Evolutionary conservation across 2,888 invertebrate genomes (phyloP), one percentile per base, ranked within the genome.

Genomic region (Napeogenes inachia): DNA sequence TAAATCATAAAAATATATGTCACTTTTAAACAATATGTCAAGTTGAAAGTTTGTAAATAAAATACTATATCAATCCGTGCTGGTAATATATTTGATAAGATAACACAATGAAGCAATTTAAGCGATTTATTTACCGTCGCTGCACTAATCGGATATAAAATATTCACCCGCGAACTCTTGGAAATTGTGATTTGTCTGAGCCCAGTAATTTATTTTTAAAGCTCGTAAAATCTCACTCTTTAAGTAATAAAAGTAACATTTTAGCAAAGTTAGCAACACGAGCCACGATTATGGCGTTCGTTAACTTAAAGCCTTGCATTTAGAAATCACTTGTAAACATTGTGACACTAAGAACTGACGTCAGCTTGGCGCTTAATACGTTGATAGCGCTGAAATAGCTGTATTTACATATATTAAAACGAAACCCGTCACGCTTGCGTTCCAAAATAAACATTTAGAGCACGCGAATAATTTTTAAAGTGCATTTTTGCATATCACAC

Each of bases 161-260:
- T 83, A 83, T 86, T 83, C 86, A 84, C 81, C 81, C 77, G 75
- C 79, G 75, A 78, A 76, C 73, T 79, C 77, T 82, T 76, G 74
- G 75, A 78, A 81, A 78, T 78, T 80, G 77, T 77, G 80, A 83
- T 83, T 82, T 81, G 78, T 79, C 77, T 76, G 79, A 77, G 74
- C 69, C 78, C 71, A 80, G 84, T 84, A 84, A 89, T 88, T 89
- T 88, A 89, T 87, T 87, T 88, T 87, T 79, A 87, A 87, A 78
- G 85, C 81, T 84, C 89, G 76, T 90, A 89, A 89, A 89, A 83
- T 85, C 86, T 86, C 89, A 89, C 87, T 89, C 80, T 85, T 86
- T 74, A 74, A 82, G 85, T 80, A 79, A 82, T 89, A 88, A 90
- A 89, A 81, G 84, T 84, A 88, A 88, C 87, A 88, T 89, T 87